Percentiles rank a stretch among this genome's conserved stretches.
Evolutionary conservation across 1,140 invertebrate genomes (phyloP).

Genomic region (Drosophila novamexicana): DNA sequence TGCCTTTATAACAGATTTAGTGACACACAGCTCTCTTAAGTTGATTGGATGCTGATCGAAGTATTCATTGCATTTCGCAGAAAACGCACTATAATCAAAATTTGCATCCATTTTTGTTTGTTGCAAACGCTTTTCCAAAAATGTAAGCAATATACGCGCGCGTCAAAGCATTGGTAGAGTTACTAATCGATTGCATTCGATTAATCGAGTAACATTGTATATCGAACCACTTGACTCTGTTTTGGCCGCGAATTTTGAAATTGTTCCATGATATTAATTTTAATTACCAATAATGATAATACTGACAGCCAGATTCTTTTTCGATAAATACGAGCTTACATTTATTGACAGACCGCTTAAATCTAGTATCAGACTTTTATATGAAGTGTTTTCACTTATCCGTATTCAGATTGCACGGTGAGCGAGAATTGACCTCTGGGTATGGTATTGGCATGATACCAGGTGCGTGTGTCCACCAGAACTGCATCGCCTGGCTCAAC

Average conservation of each 20-base stretch:
- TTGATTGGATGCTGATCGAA: constrained; percentile 32
- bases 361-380: constrained; percentile 10
- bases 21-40: constrained; percentile 55
- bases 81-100: constrained; percentile 54
- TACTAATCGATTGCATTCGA: constrained; percentile 1
- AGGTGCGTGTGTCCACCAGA: constrained; percentile 94
- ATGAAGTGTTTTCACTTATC: constrained; percentile 85
- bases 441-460: constrained; percentile 96
- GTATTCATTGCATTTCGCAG: constrained; percentile 41
- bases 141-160: constrained; percentile 7
- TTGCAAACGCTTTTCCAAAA: constrained; percentile 2
- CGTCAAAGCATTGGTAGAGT: not conserved
- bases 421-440: constrained; percentile 94
- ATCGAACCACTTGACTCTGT: not conserved
- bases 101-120: constrained; percentile 36
- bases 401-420: constrained; percentile 96
- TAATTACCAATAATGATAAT: not conserved
- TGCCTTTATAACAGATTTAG: constrained; percentile 59
- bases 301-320: not conserved
- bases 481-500: constrained; percentile 95
- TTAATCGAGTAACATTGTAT: not conserved
- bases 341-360: constrained; percentile 6
- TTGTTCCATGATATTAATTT: not conserved
- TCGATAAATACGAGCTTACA: constrained; percentile 4
- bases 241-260: not conserved